Percentiles rank a stretch among this genome's conserved stretches.
These are phyloP conservation scores for Drosophila ironensis DNA, from an alignment of 1,140 invertebrate genomes.

Conservation along the genomic window DNA sequence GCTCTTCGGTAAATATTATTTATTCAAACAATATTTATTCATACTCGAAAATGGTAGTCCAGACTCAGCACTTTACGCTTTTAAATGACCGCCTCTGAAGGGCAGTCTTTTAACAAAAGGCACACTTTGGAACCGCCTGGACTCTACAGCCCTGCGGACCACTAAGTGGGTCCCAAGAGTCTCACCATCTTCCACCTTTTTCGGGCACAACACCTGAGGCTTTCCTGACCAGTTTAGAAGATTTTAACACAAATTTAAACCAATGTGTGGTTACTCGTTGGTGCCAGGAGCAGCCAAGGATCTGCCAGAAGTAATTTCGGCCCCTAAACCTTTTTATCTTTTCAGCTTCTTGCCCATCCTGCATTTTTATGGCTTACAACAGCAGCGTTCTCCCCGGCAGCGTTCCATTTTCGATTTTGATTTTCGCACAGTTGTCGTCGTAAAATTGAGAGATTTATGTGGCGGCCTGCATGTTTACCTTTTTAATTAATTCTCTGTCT, in stretches of 20 bases:
- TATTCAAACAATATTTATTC: too few relatives aligned
- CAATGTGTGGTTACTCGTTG: slow-evolving; percentile 56
- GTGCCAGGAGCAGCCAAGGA: slow-evolving; percentile 52
- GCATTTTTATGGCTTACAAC: slow-evolving; percentile 10
- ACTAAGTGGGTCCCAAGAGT: slow-evolving; percentile 55
- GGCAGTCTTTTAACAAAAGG: slow-evolving; percentile 77
- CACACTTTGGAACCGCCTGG: slow-evolving; percentile 73
- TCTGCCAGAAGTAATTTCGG: slow-evolving; percentile 69
- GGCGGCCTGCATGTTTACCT: slow-evolving; percentile 25
- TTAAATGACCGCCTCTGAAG: too few relatives aligned
- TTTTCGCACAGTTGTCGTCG: slow-evolving; percentile 55
- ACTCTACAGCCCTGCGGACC: slow-evolving; percentile 72
- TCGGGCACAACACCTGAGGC: too few relatives aligned
- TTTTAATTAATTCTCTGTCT: neutral
- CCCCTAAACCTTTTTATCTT: slow-evolving; percentile 19
- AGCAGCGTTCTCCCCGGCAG: too few relatives aligned
- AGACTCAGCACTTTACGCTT: too few relatives aligned
- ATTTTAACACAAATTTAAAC: too few relatives aligned
- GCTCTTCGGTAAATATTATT: too few relatives aligned
- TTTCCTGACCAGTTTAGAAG: slow-evolving; percentile 37
- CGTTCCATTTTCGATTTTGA: slow-evolving; percentile 56
- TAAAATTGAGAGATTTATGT: slow-evolving; percentile 58
- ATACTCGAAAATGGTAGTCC: too few relatives aligned
- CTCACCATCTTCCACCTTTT: too few relatives aligned
- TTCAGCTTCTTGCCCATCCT: too few relatives aligned